Percentiles rank a stretch among this genome's conserved stretches.
Evolutionary conservation across 2,113 vertebrate genomes (phyloP).

Genomic region (Rhineura floridana): DNA sequence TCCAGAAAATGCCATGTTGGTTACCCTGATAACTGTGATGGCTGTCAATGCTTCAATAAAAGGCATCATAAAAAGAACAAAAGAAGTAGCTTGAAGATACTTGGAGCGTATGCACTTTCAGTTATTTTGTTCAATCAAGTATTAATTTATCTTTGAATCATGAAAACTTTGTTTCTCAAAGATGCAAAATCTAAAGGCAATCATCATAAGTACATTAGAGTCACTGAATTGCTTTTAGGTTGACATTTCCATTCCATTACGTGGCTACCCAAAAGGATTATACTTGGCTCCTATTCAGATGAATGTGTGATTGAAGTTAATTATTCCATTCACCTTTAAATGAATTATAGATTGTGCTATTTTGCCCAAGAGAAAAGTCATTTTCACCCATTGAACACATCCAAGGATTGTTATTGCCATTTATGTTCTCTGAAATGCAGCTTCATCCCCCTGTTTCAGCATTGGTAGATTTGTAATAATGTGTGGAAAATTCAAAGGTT

Average conservation of each 20-base stretch:
- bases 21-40: no score
- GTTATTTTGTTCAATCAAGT: not conserved
- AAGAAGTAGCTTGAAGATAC: not conserved
- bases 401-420: conserved; percentile 15
- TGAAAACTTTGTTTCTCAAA: conserved; percentile 18
- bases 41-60: not conserved
- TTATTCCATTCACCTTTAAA: conserved; percentile 32
- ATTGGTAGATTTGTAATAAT: conserved; percentile 10
- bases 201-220: conserved; percentile 12
- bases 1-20: no score
- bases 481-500: conserved; percentile 15
- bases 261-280: conserved; percentile 12
- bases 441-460: conserved; percentile 15
- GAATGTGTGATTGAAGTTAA: conserved; percentile 21
- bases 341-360: conserved; percentile 36
- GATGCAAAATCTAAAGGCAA: conserved; percentile 10
- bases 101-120: not conserved
- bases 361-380: conserved; percentile 30
- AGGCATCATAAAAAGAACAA: not conserved
- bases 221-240: conserved; percentile 14
- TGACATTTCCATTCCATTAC: conserved; percentile 27
- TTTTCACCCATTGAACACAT: conserved; percentile 29
- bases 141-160: conserved; percentile 23
- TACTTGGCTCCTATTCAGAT: not conserved
- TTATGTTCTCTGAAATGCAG: conserved; percentile 12